Conservation (phyloP, 2,797 vertebrate genomes). For the Podarcis lilfordi region DNA sequence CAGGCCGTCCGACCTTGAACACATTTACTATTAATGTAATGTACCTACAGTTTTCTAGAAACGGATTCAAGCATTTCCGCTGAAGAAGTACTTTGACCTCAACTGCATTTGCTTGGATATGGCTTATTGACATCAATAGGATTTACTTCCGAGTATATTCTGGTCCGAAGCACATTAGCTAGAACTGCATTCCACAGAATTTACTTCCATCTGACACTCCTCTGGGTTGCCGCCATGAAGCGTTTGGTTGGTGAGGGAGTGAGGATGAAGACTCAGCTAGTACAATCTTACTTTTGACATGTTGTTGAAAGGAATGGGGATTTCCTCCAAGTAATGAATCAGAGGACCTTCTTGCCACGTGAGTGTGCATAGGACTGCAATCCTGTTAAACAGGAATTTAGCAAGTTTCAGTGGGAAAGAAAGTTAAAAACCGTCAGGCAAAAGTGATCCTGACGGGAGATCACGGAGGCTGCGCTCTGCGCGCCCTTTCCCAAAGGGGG, state of each 20-base stretch:
- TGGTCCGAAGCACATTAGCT: too few species aligned
- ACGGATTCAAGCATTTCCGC: background rate
- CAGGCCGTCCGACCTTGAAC: background rate
- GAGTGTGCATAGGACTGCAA: too few species aligned
- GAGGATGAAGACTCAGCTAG: background rate
- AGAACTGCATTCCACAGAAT: background rate
- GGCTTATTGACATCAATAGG: background rate
- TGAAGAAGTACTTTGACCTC: background rate
- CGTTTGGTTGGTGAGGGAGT: too few species aligned
- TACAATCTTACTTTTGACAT: background rate
- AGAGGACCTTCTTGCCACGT: too few species aligned
- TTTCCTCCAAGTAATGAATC: background rate
- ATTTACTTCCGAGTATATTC: background rate
- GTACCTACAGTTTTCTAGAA: background rate
- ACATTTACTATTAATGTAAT: background rate
- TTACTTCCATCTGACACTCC: too few species aligned
- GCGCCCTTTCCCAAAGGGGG: background rate
- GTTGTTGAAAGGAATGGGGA: background rate
- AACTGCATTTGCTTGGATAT: background rate
- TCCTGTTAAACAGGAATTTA: background rate
- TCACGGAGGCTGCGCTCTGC: too few species aligned
- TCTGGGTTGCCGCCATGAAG: background rate
- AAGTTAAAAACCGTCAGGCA: background rate
- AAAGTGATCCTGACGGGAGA: background rate
- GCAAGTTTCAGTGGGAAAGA: background rate